phyloP scores from a whole-genome alignment of 2,888 invertebrate species.

The Nephrotoma appendiculata region DNA sequence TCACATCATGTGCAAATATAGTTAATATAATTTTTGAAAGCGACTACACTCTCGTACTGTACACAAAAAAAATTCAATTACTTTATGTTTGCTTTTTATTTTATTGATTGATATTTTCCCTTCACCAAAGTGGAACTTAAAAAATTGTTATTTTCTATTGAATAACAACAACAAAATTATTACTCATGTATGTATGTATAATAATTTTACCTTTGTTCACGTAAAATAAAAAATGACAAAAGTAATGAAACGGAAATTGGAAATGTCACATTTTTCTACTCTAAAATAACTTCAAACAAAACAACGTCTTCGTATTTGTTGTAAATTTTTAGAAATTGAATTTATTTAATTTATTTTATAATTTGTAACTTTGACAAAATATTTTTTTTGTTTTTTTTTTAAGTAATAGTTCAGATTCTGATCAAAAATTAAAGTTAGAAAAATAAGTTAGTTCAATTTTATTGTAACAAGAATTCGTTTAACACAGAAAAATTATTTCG shows the following conservation, averaged over 20 bases:
- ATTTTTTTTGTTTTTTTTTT: no score
- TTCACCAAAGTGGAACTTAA: background rate
- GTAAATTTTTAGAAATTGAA: background rate
- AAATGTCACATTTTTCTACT: background rate
- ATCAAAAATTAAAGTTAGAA: no score
- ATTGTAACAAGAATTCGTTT: no score
- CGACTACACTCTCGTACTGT: background rate
- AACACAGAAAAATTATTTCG: no score
- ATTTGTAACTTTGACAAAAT: background rate
- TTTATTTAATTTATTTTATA: background rate
- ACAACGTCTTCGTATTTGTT: background rate
- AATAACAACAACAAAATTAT: background rate
- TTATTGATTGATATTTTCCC: background rate
- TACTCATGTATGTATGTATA: background rate
- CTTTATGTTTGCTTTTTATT: background rate
- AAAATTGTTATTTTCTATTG: background rate
- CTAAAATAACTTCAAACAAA: background rate
- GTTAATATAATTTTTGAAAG: background rate
- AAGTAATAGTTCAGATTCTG: no score
- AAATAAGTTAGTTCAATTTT: no score
- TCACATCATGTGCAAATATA: background rate
- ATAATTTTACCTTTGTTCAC: background rate
- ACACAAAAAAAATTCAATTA: background rate
- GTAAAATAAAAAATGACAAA: background rate
- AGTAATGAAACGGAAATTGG: background rate